These are phyloP conservation scores for Ramphastos sulfuratus DNA, from an alignment of 2,113 vertebrate species.

Conservation along the genomic window DNA sequence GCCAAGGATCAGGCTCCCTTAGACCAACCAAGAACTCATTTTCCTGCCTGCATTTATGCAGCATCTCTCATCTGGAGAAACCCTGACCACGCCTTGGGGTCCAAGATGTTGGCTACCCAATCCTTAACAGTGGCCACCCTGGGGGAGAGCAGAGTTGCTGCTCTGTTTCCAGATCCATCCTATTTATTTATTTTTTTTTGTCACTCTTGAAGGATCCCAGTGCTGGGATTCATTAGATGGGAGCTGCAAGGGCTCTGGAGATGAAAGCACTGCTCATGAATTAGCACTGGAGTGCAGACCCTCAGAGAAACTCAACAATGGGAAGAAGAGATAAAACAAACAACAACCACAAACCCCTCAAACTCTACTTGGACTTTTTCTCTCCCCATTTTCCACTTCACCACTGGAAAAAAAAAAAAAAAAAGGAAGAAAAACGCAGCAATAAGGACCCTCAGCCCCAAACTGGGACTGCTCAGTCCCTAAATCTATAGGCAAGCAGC, in stretches of 20 bases:
- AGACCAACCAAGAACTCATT: neutral
- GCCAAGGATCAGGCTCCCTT: accelerated
- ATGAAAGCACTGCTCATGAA: neutral
- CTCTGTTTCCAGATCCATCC: neutral
- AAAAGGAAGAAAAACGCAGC: neutral
- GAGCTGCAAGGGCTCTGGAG: neutral
- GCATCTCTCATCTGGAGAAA: neutral
- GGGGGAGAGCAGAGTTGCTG: accelerated
- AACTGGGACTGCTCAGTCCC: too few species aligned
- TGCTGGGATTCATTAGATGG: neutral
- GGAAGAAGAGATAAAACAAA: neutral
- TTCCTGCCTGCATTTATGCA: neutral
- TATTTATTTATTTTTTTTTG: neutral
- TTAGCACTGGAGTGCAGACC: neutral
- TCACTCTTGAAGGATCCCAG: neutral
- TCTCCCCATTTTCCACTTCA: neutral
- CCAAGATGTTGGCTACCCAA: neutral
- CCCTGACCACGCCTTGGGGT: accelerated
- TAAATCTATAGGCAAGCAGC: neutral
- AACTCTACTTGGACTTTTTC: neutral
- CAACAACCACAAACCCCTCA: neutral
- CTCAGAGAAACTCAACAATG: neutral
- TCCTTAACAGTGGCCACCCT: neutral
- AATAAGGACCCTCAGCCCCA: neutral
- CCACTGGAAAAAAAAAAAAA: neutral